Evolutionary conservation across 2,113 vertebrate genomes (phyloP), one percentile per base, ranked within the genome.

Genomic region (Tiliqua scincoides): DNA sequence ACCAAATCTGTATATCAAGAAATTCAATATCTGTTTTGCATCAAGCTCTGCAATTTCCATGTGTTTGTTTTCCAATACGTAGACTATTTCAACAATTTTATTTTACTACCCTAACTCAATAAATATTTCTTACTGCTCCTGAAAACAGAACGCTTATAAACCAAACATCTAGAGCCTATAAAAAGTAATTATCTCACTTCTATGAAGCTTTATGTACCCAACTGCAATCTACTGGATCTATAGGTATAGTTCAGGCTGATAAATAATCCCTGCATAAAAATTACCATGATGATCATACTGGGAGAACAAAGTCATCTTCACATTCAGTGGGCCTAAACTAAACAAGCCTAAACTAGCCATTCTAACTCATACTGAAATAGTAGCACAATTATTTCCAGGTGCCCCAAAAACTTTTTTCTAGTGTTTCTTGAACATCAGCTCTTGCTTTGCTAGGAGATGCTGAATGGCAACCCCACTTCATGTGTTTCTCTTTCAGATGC

Each of bases 11-110:
- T 65, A 65, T 63, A 12, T 8, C 14, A 87, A 85, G 9, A 14
- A 80, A 84, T 78, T 81, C 10, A 27, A 10, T 63, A 78, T 54
- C 37, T 81, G 65, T 83, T 88, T 91, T 84, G 83, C 72, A 78
- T 85, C 21, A n/a, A 14, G 71, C 74, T 81, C 40, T 3, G 71
- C 72, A 48, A 67, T 30, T 72, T 77, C 43, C 6, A 37, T 83
- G 30, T 3, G 57, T n/a, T 23, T 3, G 71, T 75, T 83, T 88
- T 92, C 77, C 70, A 83, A n/a, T 20, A 54, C 85, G 82, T 80
- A 21, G 2, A 74, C 1, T 71, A 32, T 57, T 70, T 82, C 65
- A 35, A 32, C 30, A 25, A 25, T 18, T 11, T 18, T 32, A 82
- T 61, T 75, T 81, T 11, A 62, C 89, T 85, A 77, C 59, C 30